Percentiles rank a stretch among this genome's conserved stretches.
These are phyloP conservation scores for Takifugu bimaculatus DNA, from an alignment of 2,113 vertebrate species.

Conservation along the genomic window DNA sequence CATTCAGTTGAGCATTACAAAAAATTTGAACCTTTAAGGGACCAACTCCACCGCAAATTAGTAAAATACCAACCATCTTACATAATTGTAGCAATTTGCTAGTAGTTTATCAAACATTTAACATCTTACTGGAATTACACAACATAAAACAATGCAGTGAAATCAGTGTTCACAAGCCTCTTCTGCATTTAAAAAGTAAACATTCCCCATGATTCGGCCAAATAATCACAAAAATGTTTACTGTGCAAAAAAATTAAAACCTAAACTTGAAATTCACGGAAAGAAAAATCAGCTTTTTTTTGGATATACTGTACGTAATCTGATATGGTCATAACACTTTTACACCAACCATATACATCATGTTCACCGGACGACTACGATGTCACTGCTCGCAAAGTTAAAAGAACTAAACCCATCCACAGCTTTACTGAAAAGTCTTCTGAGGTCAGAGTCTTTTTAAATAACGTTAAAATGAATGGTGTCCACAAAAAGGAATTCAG, in stretches of 20 bases:
- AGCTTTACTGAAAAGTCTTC: too few species aligned
- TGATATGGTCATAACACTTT: too few species aligned
- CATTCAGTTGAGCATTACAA: slow-evolving; percentile 59
- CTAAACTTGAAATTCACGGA: slow-evolving; percentile 1
- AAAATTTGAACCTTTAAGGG: slow-evolving; percentile 37
- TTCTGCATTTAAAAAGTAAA: slow-evolving; percentile 23
- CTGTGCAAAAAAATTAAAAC: too few species aligned
- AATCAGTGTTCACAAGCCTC: slow-evolving; percentile 34
- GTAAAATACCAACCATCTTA: slow-evolving; percentile 40
- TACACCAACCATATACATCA: too few species aligned
- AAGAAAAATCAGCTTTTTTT: too few species aligned
- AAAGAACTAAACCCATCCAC: too few species aligned
- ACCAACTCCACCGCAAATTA: slow-evolving; percentile 19
- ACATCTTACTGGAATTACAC: slow-evolving; percentile 56
- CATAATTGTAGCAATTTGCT: slow-evolving; percentile 50
- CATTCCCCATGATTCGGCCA: slow-evolving; percentile 13
- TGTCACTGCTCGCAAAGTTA: background rate
- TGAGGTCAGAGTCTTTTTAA: too few species aligned
- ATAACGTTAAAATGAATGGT: too few species aligned
- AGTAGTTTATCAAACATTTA: slow-evolving; percentile 56
- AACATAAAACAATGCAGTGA: slow-evolving; percentile 29
- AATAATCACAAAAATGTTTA: slow-evolving; percentile 2
- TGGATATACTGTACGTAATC: too few species aligned
- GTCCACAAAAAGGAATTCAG: too few species aligned
- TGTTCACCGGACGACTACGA: background rate